Evolutionary conservation across 2,113 vertebrate genomes (phyloP).

Genomic region (Murina feae): DNA sequence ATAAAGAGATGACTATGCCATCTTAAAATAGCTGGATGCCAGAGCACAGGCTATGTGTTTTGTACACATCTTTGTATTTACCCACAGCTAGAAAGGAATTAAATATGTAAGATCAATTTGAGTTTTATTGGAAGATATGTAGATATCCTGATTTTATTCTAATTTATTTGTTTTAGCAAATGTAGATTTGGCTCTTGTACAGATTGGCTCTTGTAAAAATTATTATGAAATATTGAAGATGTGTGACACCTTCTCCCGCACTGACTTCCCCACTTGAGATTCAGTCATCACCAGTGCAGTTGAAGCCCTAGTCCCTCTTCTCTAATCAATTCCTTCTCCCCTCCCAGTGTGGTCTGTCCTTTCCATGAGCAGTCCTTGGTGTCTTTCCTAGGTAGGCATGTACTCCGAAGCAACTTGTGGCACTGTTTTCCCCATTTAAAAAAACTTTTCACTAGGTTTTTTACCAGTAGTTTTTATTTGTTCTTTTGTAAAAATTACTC

Average conservation of each 20-base stretch:
- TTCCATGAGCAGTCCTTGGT: not conserved
- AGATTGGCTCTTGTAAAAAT: not conserved
- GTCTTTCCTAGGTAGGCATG: not conserved
- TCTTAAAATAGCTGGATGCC: not conserved
- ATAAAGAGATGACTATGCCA: not conserved
- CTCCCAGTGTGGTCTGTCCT: not conserved
- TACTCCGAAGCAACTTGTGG: not conserved
- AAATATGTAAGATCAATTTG: not conserved
- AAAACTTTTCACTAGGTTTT: not conserved
- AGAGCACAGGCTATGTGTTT: not conserved
- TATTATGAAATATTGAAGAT: not conserved
- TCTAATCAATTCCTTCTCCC: fast-evolving
- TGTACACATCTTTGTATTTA: not conserved
- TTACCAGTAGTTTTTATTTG: not conserved
- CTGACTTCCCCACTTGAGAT: not conserved
- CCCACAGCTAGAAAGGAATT: not conserved
- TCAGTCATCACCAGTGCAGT: not conserved
- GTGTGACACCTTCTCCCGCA: not conserved
- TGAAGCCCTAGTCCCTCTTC: not conserved
- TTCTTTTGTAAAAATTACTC: not conserved
- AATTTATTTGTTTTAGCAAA: slow-evolving; percentile 29
- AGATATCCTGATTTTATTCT: not conserved
- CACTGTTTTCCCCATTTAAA: not conserved
- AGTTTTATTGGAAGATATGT: not conserved
- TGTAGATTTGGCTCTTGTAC: not conserved